Evolutionary conservation across 2,113 vertebrate species (phyloP).

Genomic region (Pygoscelis adeliae): DNA sequence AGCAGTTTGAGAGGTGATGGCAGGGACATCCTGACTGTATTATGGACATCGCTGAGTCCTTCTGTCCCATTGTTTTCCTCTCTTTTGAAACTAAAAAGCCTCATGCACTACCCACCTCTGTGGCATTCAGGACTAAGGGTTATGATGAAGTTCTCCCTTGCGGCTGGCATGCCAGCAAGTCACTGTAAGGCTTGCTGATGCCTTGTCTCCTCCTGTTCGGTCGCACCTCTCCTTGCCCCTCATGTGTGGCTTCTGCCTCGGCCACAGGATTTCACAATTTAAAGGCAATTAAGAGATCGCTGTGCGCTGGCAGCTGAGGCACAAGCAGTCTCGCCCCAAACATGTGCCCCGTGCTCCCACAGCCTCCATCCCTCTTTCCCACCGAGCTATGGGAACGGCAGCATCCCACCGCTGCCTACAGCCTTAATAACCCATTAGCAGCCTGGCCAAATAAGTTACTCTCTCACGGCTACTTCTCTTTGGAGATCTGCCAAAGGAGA

Average conservation of each 20-base stretch:
- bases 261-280: background rate
- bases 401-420: slow-evolving; percentile 22
- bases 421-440: slow-evolving; percentile 61
- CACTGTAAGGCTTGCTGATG: background rate
- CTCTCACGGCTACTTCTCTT: slow-evolving; percentile 21
- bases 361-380: slow-evolving; percentile 47
- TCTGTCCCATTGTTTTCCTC: background rate
- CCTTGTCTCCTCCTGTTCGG: background rate
- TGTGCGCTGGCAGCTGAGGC: background rate
- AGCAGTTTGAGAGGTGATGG: background rate
- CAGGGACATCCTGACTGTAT: background rate
- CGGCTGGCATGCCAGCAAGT: accelerated
- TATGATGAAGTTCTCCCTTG: background rate
- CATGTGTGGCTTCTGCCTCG: accelerated
- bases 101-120: background rate
- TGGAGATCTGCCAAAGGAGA: slow-evolving; percentile 72
- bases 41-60: background rate
- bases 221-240: accelerated
- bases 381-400: slow-evolving; percentile 28
- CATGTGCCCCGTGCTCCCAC: accelerated
- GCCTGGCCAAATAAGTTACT: slow-evolving; percentile 59
- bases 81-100: background rate
- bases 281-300: background rate
- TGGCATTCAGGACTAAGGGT: background rate
- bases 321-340: background rate